Conservation (phyloP, 1,140 invertebrate genomes). For the Danaus melanippus region DNA sequence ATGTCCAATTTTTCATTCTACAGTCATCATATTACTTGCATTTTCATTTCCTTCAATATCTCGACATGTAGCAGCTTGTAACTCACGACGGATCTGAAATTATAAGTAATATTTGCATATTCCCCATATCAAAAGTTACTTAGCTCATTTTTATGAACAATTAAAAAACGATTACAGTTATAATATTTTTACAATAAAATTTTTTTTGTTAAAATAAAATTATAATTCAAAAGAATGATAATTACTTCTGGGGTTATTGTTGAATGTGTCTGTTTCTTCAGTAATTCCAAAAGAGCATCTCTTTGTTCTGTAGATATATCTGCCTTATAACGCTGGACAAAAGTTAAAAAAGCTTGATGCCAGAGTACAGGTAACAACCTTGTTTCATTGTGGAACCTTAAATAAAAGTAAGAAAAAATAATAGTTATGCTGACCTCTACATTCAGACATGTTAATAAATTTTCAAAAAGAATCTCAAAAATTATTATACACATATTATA, state of each 20-base stretch:
- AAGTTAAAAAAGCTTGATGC: constrained; percentile 96
- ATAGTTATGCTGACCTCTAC: no score
- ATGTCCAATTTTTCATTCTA: constrained; percentile 12
- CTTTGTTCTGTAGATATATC: constrained; percentile 95
- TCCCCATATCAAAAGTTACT: no score
- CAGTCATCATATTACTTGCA: constrained; percentile 22
- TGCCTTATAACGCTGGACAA: constrained; percentile 95
- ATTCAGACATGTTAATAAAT: no score
- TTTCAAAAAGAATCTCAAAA: no score
- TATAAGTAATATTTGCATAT: constrained; percentile 13
- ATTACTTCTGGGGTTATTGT: constrained; percentile 87
- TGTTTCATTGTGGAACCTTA: constrained; percentile 87
- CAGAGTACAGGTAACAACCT: constrained; percentile 94
- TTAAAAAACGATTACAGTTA: no score
- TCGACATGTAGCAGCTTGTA: constrained; percentile 86
- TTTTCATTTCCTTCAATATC: constrained; percentile 77
- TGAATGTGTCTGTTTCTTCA: constrained; percentile 84
- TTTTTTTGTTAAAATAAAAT: constrained; percentile 1
- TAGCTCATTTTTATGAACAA: no score
- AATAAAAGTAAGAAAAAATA: constrained; percentile 13
- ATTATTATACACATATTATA: no score
- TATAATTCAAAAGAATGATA: constrained; percentile 4
- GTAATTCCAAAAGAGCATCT: constrained; percentile 85
- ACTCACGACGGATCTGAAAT: constrained; percentile 78
- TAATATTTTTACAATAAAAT: not conserved